These are phyloP conservation scores for Gopherus evgoodei DNA, from an alignment of 2,113 vertebrate genomes.

Conservation along the genomic window DNA sequence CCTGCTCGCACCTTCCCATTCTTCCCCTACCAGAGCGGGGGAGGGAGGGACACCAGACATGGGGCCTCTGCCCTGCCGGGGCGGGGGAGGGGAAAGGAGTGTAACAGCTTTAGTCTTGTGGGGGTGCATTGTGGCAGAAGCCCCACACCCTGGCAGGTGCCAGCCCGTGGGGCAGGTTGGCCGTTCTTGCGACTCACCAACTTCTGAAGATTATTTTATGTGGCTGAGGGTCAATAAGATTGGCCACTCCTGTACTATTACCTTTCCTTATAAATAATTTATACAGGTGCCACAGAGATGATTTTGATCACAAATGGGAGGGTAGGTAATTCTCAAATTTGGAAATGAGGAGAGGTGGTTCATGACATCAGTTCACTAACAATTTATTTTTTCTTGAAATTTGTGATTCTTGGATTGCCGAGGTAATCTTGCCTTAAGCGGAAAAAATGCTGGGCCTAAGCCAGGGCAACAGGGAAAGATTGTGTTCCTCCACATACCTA, in stretches of 20 bases:
- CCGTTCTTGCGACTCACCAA: no score
- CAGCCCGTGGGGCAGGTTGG: no score
- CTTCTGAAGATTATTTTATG: no score
- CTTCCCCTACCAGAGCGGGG: no score
- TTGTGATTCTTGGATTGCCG: background rate
- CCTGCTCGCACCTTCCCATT: no score
- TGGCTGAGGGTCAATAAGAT: no score
- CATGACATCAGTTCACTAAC: accelerated
- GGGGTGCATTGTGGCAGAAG: no score
- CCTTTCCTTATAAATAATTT: background rate
- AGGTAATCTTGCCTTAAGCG: background rate
- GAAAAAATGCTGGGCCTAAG: background rate
- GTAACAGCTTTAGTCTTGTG: no score
- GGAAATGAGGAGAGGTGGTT: background rate
- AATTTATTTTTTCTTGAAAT: background rate
- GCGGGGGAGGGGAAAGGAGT: no score
- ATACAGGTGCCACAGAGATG: background rate
- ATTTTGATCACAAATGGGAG: background rate
- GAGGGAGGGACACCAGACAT: no score
- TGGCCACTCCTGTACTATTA: background rate
- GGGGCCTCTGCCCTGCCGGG: no score
- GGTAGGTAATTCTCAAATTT: accelerated
- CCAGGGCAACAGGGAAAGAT: background rate
- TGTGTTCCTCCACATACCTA: background rate
- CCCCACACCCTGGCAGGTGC: no score